Evolutionary conservation across 2,888 invertebrate genomes (phyloP).

Genomic region (Ariolimax columbianus): DNA sequence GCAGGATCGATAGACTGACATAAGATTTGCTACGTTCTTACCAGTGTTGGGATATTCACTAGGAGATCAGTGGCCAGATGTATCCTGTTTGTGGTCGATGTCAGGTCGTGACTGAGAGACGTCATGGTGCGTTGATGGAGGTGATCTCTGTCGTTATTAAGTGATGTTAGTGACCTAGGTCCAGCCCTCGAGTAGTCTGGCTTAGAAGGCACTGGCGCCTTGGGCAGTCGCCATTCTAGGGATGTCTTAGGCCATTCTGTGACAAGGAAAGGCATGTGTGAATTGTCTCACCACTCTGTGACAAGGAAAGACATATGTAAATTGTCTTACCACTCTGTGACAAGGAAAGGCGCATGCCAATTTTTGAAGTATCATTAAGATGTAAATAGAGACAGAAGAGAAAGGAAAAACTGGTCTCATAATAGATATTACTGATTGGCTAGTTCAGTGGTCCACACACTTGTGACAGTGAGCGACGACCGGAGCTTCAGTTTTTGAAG

Average conservation of each 20-base stretch:
- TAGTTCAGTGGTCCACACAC: too few relatives aligned
- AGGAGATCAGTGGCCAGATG: slow-evolving; percentile 32
- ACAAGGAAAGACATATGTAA: not conserved
- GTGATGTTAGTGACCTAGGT: not conserved
- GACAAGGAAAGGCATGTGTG: not conserved
- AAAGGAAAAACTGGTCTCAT: too few relatives aligned
- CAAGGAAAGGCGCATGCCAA: not conserved
- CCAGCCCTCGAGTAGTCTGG: slow-evolving; percentile 71
- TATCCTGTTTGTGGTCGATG: slow-evolving; percentile 10
- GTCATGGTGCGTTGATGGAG: not conserved
- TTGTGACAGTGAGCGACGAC: too few relatives aligned
- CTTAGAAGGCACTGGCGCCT: slow-evolving; percentile 71
- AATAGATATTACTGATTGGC: too few relatives aligned
- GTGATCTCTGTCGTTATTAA: not conserved
- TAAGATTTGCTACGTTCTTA: too few relatives aligned
- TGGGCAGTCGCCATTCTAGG: slow-evolving; percentile 74
- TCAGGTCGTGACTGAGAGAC: slow-evolving; percentile 40
- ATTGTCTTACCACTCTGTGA: slow-evolving; percentile 51
- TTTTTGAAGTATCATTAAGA: too few relatives aligned
- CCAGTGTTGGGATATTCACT: slow-evolving; percentile 34
- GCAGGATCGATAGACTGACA: too few relatives aligned
- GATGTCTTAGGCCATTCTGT: slow-evolving; percentile 57
- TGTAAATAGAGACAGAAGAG: too few relatives aligned
- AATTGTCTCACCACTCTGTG: slow-evolving; percentile 52
- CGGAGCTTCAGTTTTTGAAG: too few relatives aligned